Conservation (phyloP, 1,140 invertebrate species). For the Lerema accius region DNA sequence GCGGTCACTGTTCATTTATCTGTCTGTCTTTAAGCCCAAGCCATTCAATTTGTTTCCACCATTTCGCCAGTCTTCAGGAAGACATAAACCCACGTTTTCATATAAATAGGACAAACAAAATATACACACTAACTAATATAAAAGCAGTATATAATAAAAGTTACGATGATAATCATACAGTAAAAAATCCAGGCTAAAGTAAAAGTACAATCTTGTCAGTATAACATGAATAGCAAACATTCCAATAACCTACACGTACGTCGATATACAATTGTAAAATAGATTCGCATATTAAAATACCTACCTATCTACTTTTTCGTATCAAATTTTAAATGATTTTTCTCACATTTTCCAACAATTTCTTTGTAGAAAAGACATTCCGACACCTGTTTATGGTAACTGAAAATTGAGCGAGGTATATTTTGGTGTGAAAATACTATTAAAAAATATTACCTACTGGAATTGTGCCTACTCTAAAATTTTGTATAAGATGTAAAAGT, state of each 20-base stretch:
- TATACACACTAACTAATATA: constrained; percentile 40
- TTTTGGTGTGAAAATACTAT: background rate
- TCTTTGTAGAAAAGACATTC: constrained; percentile 47
- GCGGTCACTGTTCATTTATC: constrained; percentile 21
- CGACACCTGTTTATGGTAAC: constrained; percentile 25
- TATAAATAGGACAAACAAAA: constrained; percentile 35
- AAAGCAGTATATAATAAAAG: constrained; percentile 40
- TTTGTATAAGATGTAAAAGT: no score
- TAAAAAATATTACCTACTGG: background rate
- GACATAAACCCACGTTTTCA: constrained; percentile 37
- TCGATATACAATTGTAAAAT: constrained; percentile 70
- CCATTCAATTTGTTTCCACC: constrained; percentile 35
- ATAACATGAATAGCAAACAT: constrained; percentile 59
- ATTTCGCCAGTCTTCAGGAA: constrained; percentile 45
- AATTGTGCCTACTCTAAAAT: no score
- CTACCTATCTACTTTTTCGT: constrained; percentile 79
- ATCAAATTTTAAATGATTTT: constrained; percentile 73
- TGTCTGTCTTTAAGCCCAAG: constrained; percentile 35
- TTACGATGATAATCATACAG: constrained; percentile 32
- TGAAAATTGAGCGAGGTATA: constrained; percentile 36
- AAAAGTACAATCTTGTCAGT: constrained; percentile 46
- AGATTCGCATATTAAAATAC: constrained; percentile 78
- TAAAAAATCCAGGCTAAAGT: constrained; percentile 40
- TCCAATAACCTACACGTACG: constrained; percentile 52
- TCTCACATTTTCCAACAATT: constrained; percentile 40